These are phyloP conservation scores for Donacobius atricapilla DNA, from an alignment of 2,113 vertebrate species.

Conservation along the genomic window DNA sequence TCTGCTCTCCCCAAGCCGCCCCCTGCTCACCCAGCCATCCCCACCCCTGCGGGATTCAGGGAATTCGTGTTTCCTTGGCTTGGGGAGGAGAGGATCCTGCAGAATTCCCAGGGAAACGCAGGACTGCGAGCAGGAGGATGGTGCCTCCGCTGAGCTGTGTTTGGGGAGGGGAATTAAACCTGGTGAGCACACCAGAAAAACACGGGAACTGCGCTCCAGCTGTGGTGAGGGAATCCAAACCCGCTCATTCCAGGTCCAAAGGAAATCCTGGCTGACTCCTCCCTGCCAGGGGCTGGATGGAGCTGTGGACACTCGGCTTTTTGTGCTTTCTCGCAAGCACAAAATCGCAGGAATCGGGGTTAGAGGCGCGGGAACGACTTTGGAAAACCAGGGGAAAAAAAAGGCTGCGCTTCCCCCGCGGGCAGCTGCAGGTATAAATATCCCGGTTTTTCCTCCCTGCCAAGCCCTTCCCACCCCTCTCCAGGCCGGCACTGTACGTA, in stretches of 20 bases:
- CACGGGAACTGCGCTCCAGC: rapidly evolving
- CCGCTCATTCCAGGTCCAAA: neutral
- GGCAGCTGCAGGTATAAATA: neutral
- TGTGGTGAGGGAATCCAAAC: neutral
- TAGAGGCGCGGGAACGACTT: neutral
- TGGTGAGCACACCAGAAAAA: neutral
- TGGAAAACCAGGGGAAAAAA: neutral
- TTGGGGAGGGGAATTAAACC: neutral
- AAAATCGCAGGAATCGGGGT: rapidly evolving
- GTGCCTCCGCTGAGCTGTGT: neutral
- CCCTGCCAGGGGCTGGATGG: neutral
- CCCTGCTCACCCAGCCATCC: neutral
- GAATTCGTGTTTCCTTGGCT: neutral
- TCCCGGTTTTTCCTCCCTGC: neutral
- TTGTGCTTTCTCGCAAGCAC: too few relatives aligned
- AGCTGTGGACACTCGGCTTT: too few relatives aligned
- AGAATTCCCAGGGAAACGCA: neutral
- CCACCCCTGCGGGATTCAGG: neutral
- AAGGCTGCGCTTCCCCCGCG: neutral
- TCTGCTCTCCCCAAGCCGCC: neutral
- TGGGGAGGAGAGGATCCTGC: neutral
- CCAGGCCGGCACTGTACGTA: constrained; percentile 49
- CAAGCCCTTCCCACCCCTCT: neutral
- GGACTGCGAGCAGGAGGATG: neutral
- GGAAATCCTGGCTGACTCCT: neutral